phyloP scores from a whole-genome alignment of 2,113 vertebrate genomes.

The Neotoma lepida region DNA sequence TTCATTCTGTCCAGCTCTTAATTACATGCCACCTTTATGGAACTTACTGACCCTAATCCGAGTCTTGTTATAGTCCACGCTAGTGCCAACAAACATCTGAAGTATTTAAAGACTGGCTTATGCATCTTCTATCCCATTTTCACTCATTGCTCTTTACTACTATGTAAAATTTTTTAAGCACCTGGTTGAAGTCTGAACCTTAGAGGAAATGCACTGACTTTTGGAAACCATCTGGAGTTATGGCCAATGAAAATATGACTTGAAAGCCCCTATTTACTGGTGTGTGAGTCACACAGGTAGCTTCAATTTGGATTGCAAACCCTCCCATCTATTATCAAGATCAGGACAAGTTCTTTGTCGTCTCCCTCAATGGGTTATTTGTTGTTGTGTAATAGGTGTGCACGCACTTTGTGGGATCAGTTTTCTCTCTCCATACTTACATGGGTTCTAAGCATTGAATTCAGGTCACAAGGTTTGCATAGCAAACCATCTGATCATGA shows the following conservation, averaged over 20 bases:
- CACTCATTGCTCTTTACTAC: not conserved
- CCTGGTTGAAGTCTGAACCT: not conserved
- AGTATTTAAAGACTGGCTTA: not conserved
- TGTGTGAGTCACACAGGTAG: not conserved
- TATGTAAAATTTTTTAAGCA: not conserved
- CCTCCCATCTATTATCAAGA: not conserved
- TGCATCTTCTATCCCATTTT: not conserved
- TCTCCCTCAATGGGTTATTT: not conserved
- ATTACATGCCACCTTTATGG: not conserved
- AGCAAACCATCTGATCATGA: not conserved
- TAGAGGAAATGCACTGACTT: not conserved
- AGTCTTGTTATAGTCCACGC: not conserved
- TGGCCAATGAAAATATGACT: not conserved
- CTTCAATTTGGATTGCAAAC: not conserved
- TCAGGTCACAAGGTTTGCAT: not conserved
- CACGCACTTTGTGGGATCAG: not conserved
- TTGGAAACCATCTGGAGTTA: not conserved
- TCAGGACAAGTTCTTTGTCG: not conserved
- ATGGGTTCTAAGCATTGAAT: not conserved
- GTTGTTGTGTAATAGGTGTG: not conserved
- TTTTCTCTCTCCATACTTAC: not conserved
- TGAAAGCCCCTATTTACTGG: not conserved
- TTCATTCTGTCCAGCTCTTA: not conserved
- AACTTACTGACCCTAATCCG: not conserved
- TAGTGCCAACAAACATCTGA: not conserved